A percentile compares a stretch with the other conserved stretches of the same genome.
phyloP scores from a whole-genome alignment of 1,140 invertebrate species.

The Chelonus insularis region DNA sequence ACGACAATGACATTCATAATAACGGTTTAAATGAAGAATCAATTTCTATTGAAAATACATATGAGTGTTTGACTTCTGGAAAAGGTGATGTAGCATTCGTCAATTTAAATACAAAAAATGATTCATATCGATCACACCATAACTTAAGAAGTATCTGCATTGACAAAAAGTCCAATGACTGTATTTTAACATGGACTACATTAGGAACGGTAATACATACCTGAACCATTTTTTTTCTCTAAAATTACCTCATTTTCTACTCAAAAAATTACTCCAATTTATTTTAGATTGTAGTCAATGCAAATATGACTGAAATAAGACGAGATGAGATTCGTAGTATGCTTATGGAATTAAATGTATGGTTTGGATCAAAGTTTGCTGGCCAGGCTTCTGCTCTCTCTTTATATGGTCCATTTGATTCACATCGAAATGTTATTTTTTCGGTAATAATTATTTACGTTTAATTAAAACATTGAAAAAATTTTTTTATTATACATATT shows the following conservation, averaged over 20 bases:
- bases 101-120: conserved; percentile 53
- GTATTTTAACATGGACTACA: conserved; percentile 73
- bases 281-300: conserved; percentile 62
- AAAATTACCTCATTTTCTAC: too few species aligned
- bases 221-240: conserved; percentile 9
- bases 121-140: neutral
- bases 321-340: conserved; percentile 68
- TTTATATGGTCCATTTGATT: conserved; percentile 69
- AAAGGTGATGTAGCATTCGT: conserved; percentile 86
- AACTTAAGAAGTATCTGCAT: conserved; percentile 53
- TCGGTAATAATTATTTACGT: too few species aligned
- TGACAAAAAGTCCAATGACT: conserved; percentile 57
- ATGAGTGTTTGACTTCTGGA: conserved; percentile 78
- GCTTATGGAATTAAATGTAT: conserved; percentile 67
- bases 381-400: conserved; percentile 66
- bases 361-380: conserved; percentile 68
- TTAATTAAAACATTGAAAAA: too few species aligned
- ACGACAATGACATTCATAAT: too few species aligned
- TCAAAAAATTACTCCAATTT: neutral
- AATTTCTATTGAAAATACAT: conserved; percentile 66
- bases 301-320: conserved; percentile 61
- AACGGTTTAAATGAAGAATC: too few species aligned
- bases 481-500: too few species aligned
- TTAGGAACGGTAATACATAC: conserved; percentile 54
- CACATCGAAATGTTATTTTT: conserved; percentile 66